A percentile compares a stretch with the other conserved stretches of the same genome.
Evolutionary conservation across 1,140 invertebrate species (phyloP).

Genomic region (Lepidostoma basale): DNA sequence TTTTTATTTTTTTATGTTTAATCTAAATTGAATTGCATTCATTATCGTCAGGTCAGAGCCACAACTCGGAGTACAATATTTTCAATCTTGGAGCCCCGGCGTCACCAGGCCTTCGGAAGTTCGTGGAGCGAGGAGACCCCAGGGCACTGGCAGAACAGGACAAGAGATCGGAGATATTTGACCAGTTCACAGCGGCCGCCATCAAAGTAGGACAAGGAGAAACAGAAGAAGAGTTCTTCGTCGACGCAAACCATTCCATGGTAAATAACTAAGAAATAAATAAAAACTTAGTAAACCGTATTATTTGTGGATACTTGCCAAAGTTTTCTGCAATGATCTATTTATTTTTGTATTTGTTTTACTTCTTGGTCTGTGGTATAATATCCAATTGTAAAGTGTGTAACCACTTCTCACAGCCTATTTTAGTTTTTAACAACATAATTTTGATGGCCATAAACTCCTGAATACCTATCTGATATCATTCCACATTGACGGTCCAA

Average conservation of each 20-base stretch:
- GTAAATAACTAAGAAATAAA: not conserved
- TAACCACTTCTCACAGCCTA: no score
- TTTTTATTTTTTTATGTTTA: not conserved
- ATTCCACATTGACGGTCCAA: no score
- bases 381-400: no score
- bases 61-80: slow-evolving; percentile 77
- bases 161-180: slow-evolving; percentile 66
- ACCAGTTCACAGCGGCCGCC: slow-evolving; percentile 81
- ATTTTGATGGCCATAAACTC: no score
- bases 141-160: slow-evolving; percentile 70
- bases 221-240: slow-evolving; percentile 80
- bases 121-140: slow-evolving; percentile 79
- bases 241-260: slow-evolving; percentile 76
- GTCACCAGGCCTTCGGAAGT: slow-evolving; percentile 73
- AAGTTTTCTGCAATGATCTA: no score
- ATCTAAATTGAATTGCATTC: not conserved
- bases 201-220: slow-evolving; percentile 75
- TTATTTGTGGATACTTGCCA: not conserved
- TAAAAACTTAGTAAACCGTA: not conserved
- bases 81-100: slow-evolving; percentile 78
- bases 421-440: no score
- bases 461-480: no score
- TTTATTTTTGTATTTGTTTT: no score
- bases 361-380: no score
- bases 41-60: slow-evolving; percentile 74